phyloP scores from a whole-genome alignment of 2,797 vertebrate genomes.

The Scolopax rusticola region DNA sequence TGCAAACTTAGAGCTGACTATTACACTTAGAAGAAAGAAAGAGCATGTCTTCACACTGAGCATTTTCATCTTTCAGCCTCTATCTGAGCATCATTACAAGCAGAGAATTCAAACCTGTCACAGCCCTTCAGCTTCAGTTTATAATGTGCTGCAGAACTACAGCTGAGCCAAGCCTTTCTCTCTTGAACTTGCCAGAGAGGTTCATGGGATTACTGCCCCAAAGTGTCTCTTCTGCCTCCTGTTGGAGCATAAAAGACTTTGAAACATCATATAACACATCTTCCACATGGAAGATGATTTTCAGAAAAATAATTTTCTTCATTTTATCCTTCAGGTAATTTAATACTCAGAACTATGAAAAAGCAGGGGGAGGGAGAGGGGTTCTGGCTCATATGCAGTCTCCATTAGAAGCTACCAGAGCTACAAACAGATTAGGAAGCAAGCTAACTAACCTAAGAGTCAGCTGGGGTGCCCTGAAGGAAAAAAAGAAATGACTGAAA shows the following conservation, averaged over 20 bases:
- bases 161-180: neutral
- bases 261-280: neutral
- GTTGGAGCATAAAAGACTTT: neutral
- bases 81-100: slow-evolving; percentile 18
- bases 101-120: slow-evolving; percentile 18
- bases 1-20: neutral
- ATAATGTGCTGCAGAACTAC: neutral
- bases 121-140: neutral
- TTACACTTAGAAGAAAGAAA: neutral
- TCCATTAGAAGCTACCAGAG: neutral
- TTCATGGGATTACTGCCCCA: neutral
- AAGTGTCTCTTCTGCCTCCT: neutral
- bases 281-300: neutral
- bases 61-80: slow-evolving; percentile 37
- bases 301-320: neutral
- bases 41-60: neutral
- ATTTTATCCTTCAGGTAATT: neutral
- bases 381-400: neutral
- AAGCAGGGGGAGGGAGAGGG: rapidly evolving
- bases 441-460: neutral
- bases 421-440: neutral
- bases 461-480: neutral
- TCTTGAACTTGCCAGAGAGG: neutral
- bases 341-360: neutral
- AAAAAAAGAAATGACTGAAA: neutral